These are phyloP conservation scores for Pseudachorutes palmiensis DNA, from an alignment of 1,140 invertebrate species.

Conservation along the genomic window DNA sequence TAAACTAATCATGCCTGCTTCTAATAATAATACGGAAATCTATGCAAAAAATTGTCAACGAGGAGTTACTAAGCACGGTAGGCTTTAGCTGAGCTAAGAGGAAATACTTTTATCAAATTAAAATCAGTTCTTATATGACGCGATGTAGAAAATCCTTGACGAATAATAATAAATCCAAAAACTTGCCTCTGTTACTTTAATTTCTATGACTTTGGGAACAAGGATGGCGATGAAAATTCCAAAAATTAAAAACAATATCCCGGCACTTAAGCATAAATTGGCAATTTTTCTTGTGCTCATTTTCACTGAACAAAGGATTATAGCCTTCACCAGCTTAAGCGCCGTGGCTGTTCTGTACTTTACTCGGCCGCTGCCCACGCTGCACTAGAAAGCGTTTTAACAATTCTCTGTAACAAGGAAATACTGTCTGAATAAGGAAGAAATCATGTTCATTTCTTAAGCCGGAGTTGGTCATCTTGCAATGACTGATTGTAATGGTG, in stretches of 20 bases:
- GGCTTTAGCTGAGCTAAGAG: neutral
- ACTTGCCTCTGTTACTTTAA: slow-evolving; percentile 7
- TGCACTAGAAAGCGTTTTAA: neutral
- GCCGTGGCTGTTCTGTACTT: neutral
- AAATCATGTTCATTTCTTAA: neutral
- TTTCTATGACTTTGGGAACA: neutral
- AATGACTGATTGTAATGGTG: neutral
- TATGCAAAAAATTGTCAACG: neutral
- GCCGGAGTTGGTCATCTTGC: neutral
- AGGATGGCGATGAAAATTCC: neutral
- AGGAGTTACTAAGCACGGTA: neutral
- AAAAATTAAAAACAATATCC: neutral
- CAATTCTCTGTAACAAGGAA: neutral
- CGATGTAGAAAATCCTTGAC: neutral
- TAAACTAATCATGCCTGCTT: neutral
- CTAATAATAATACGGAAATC: neutral
- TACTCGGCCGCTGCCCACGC: neutral
- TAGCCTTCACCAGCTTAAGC: neutral
- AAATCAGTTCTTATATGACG: neutral
- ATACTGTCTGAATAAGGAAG: neutral
- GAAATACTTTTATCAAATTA: neutral
- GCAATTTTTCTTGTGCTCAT: neutral
- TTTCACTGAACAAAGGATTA: neutral
- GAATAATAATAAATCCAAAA: neutral
- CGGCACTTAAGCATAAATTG: neutral